Evolutionary conservation across 2,888 invertebrate species (phyloP).

Genomic region (Drosophila diplacantha): DNA sequence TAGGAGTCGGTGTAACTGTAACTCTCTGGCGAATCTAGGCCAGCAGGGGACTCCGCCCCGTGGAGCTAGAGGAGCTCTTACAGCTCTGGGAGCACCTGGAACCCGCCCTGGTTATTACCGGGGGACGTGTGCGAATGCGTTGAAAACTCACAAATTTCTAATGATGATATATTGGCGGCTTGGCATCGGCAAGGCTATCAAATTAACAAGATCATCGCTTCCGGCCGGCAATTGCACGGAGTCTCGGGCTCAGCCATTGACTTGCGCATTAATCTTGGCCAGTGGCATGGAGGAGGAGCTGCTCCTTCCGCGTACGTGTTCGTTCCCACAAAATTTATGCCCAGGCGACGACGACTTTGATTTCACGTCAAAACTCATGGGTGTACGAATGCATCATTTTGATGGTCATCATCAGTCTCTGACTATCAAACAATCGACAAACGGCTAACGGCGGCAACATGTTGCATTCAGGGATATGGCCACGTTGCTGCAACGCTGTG

Average conservation of each 20-base stretch:
- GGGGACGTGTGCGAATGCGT: constrained; percentile 65
- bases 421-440: constrained; percentile 74
- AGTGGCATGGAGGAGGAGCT: constrained; percentile 11
- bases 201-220: constrained; percentile 73
- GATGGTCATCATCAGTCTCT: constrained; percentile 77
- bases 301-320: constrained; percentile 27
- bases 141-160: constrained; percentile 73
- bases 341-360: constrained; percentile 64
- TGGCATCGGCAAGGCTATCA: constrained; percentile 62
- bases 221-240: constrained; percentile 57
- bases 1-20: constrained; percentile 65
- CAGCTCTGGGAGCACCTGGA: not conserved
- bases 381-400: constrained; percentile 76
- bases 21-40: constrained; percentile 57
- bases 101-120: constrained; percentile 46
- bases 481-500: constrained; percentile 32
- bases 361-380: constrained; percentile 75
- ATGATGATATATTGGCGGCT: constrained; percentile 68
- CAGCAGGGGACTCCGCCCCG: constrained; percentile 39
- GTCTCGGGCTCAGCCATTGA: constrained; percentile 57
- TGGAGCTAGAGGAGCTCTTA: not conserved
- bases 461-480: constrained; percentile 44
- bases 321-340: constrained; percentile 65
- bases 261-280: constrained; percentile 66
- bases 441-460: constrained; percentile 27